A percentile compares a stretch with the other conserved stretches of the same genome.
phyloP scores from a whole-genome alignment of 2,888 invertebrate genomes.

The Ennomos erosarius region DNA sequence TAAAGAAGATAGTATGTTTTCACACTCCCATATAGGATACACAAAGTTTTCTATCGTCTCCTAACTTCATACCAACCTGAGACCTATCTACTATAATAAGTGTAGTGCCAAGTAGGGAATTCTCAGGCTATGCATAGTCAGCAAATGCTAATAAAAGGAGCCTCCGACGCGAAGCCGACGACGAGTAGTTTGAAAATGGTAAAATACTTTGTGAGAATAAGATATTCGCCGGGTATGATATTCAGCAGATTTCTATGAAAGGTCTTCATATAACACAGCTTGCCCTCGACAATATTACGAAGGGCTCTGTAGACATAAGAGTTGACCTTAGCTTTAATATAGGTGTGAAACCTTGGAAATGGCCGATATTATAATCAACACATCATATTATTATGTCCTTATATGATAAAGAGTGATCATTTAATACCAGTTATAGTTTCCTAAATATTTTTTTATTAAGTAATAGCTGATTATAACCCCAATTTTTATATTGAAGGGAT shows the following conservation, averaged over 20 bases:
- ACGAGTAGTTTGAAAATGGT: not conserved
- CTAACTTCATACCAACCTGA: no score
- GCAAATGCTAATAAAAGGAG: slow-evolving; percentile 70
- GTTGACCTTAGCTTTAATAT: slow-evolving; percentile 13
- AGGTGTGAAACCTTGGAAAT: slow-evolving; percentile 7
- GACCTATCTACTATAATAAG: no score
- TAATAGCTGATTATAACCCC: not conserved
- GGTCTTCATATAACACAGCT: slow-evolving; percentile 8
- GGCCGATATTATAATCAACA: not conserved
- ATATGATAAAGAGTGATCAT: not conserved
- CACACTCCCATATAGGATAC: no score
- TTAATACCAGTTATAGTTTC: not conserved
- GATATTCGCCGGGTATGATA: slow-evolving; percentile 9
- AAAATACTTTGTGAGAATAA: slow-evolving; percentile 9
- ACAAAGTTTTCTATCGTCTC: no score
- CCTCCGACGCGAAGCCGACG: not conserved
- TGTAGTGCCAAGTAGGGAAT: not conserved
- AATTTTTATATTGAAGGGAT: no score
- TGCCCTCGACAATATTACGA: slow-evolving; percentile 9
- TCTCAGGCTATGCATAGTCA: slow-evolving; percentile 63
- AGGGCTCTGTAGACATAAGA: slow-evolving; percentile 12
- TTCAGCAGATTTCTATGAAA: slow-evolving; percentile 11
- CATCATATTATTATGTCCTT: not conserved
- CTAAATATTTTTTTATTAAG: no score
- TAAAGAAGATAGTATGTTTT: no score